Conservation (phyloP, 2,113 vertebrate species). For the Thalassoma bifasciatum region DNA sequence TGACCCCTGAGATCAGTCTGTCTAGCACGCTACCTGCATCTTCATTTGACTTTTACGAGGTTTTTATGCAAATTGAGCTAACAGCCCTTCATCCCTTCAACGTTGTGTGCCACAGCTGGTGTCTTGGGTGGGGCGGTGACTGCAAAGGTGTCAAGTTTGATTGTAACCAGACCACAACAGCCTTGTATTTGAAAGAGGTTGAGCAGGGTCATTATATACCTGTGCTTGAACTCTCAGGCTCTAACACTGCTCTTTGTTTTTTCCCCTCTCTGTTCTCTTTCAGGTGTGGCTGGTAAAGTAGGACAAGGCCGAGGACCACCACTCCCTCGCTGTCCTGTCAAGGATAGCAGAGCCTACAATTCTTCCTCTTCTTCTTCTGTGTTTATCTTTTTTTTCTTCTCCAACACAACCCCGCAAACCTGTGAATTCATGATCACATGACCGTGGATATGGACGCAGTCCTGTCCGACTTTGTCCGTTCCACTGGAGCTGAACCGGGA, state of each 20-base stretch:
- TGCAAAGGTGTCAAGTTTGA: conserved; percentile 41
- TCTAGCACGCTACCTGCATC: background rate
- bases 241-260: background rate
- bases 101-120: conserved; percentile 37
- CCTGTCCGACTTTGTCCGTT: conserved; percentile 98
- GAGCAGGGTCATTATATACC: conserved; percentile 6
- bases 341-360: conserved; percentile 12
- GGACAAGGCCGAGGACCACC: conserved; percentile 30
- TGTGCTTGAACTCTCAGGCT: conserved; percentile 5
- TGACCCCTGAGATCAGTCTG: background rate
- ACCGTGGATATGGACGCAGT: conserved; percentile 97
- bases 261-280: conserved; percentile 14
- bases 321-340: background rate
- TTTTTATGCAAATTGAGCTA: conserved; percentile 22
- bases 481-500: conserved; percentile 97
- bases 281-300: conserved; percentile 65
- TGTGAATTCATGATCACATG: conserved; percentile 89
- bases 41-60: background rate
- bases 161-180: conserved; percentile 29
- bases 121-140: conserved; percentile 52
- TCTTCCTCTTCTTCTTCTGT: background rate
- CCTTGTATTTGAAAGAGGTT: conserved; percentile 5
- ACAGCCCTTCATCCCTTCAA: conserved; percentile 9
- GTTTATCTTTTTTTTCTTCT: conserved; percentile 47
- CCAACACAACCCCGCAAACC: conserved; percentile 59